Percentiles rank a stretch among this genome's conserved stretches.
Evolutionary conservation across 2,797 vertebrate genomes (phyloP).

Genomic region (Natrix natrix): DNA sequence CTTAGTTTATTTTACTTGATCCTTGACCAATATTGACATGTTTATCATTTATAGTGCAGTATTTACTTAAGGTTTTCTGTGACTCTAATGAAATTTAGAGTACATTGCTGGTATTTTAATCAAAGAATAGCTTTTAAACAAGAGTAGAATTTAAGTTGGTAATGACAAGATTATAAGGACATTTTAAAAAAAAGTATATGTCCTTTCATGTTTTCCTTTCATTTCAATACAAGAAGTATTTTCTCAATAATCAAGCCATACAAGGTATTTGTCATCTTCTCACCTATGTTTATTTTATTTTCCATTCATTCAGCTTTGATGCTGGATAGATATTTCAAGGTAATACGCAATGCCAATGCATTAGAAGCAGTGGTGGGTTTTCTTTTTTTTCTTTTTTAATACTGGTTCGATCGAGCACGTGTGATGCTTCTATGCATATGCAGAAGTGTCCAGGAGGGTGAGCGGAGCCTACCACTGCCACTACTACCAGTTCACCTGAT

Average conservation of each 20-base stretch:
- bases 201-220: not conserved
- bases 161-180: not conserved
- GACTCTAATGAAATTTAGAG: not conserved
- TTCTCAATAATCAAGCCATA: not conserved
- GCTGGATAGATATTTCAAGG: not conserved
- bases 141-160: not conserved
- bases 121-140: fast-evolving
- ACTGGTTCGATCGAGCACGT: too few species aligned
- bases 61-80: not conserved
- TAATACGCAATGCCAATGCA: not conserved
- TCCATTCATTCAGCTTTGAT: not conserved
- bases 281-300: not conserved
- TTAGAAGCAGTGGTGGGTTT: not conserved
- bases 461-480: too few species aligned
- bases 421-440: too few species aligned
- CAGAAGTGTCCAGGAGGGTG: too few species aligned
- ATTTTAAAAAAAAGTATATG: not conserved
- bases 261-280: not conserved
- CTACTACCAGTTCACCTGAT: too few species aligned
- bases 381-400: too few species aligned
- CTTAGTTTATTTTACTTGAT: slow-evolving; percentile 33
- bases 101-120: not conserved
- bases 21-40: not conserved
- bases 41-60: fast-evolving
- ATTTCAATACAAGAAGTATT: not conserved